Conservation (phyloP, 2,888 invertebrate species). For the Diadromus collaris region DNA sequence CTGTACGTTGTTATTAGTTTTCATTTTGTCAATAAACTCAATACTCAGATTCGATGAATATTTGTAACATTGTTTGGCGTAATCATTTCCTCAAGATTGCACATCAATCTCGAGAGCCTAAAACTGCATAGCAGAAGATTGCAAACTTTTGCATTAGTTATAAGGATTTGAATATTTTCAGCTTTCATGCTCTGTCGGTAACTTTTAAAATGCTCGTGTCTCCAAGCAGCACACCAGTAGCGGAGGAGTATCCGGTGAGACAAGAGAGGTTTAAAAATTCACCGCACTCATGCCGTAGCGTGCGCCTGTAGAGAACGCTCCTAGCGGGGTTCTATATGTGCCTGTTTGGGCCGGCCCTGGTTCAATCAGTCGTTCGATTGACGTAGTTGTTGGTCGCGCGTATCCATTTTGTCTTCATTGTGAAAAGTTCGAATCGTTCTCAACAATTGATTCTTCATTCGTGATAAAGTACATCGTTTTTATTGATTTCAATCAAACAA, state of each 20-base stretch:
- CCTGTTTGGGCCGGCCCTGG: not conserved
- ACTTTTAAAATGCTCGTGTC: not conserved
- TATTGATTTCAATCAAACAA: not conserved
- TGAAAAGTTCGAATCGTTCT: not conserved
- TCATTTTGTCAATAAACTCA: too few relatives aligned
- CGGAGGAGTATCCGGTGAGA: not conserved
- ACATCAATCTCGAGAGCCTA: not conserved
- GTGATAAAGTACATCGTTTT: not conserved
- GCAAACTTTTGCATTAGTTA: too few relatives aligned
- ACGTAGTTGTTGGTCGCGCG: not conserved
- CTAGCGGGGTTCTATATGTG: not conserved
- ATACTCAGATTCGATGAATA: too few relatives aligned
- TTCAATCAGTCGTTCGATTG: not conserved
- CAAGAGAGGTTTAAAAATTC: not conserved
- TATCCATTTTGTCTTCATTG: not conserved
- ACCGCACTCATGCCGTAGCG: not conserved
- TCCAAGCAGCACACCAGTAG: conserved; percentile 5
- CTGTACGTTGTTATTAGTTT: too few relatives aligned
- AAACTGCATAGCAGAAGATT: not conserved
- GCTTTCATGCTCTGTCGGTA: too few relatives aligned
- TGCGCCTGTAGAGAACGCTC: not conserved
- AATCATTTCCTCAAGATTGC: too few relatives aligned
- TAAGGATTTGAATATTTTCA: too few relatives aligned
- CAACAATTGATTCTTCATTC: not conserved
- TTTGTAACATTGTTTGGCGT: too few relatives aligned